These are phyloP conservation scores for Forbesichthys papilliferus DNA, from an alignment of 2,113 vertebrate species.

Conservation along the genomic window DNA sequence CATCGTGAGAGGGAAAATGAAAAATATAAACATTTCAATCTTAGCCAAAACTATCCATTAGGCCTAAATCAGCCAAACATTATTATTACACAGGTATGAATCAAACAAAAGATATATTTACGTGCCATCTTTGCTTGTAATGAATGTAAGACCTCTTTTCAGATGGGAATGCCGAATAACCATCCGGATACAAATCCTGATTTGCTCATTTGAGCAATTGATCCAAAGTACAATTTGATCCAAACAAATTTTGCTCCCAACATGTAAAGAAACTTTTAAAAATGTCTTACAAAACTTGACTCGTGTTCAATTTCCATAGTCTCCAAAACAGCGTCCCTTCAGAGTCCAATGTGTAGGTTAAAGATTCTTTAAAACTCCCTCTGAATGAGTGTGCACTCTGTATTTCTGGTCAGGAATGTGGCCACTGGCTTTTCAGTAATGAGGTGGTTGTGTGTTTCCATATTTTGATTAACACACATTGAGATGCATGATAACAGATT, in stretches of 20 bases:
- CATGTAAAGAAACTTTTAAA: slow-evolving; percentile 47
- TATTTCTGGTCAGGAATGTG: slow-evolving; percentile 60
- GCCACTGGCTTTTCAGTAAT: slow-evolving; percentile 60
- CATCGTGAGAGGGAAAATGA: slow-evolving; percentile 21
- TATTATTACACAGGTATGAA: slow-evolving; percentile 30
- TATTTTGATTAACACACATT: slow-evolving; percentile 60
- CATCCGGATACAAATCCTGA: slow-evolving; percentile 51
- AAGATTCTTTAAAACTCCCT: slow-evolving; percentile 41
- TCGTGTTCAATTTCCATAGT: slow-evolving; percentile 47
- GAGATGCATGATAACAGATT: slow-evolving; percentile 73
- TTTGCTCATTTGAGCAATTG: slow-evolving; percentile 58
- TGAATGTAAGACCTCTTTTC: slow-evolving; percentile 66
- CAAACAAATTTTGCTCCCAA: slow-evolving; percentile 74
- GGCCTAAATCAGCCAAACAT: slow-evolving; percentile 21
- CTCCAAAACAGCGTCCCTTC: slow-evolving; percentile 43
- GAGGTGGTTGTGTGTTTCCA: slow-evolving; percentile 54
- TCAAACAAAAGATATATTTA: slow-evolving; percentile 33
- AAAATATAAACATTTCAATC: slow-evolving; percentile 12
- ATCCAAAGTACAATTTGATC: slow-evolving; percentile 72
- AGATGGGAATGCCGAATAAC: slow-evolving; percentile 71
- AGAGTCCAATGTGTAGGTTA: slow-evolving; percentile 42
- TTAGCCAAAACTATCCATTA: slow-evolving; percentile 32
- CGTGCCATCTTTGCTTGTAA: slow-evolving; percentile 36
- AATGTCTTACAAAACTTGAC: slow-evolving; percentile 46
- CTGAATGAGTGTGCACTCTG: slow-evolving; percentile 43